Evolutionary conservation across 1,140 invertebrate species (phyloP).

Genomic region (Drosophila bifasciata): DNA sequence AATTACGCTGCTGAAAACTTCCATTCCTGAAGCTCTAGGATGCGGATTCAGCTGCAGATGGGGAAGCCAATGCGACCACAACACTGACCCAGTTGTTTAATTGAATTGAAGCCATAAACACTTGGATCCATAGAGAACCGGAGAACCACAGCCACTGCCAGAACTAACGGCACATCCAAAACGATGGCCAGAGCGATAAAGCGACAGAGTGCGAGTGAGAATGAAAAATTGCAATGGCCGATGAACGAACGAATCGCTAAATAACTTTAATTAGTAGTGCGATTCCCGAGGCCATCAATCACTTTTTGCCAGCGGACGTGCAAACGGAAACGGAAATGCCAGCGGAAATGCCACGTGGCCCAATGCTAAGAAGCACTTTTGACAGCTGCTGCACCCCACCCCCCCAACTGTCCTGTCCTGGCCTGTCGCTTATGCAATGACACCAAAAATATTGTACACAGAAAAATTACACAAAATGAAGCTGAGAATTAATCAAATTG

Average conservation of each 20-base stretch:
- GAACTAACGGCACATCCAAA: background rate
- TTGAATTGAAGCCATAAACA: slow-evolving; percentile 82
- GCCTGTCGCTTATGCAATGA: slow-evolving; percentile 41
- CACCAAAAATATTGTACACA: slow-evolving; percentile 4
- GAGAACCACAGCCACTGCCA: slow-evolving; percentile 14
- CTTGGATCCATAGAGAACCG: slow-evolving; percentile 51
- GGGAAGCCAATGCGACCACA: slow-evolving; percentile 51
- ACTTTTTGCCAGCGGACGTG: slow-evolving; percentile 27
- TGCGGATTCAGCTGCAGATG: slow-evolving; percentile 38
- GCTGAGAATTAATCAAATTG: slow-evolving; percentile 47
- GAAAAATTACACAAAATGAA: slow-evolving; percentile 20
- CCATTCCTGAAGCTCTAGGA: slow-evolving; percentile 19
- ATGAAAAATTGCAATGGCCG: slow-evolving; percentile 65
- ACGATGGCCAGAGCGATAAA: slow-evolving; percentile 1
- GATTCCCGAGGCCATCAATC: slow-evolving; percentile 69
- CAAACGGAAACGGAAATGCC: slow-evolving; percentile 52
- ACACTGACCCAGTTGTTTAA: slow-evolving; percentile 79
- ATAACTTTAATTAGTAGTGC: slow-evolving; percentile 78
- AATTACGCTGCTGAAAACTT: slow-evolving; percentile 49
- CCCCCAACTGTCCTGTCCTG: too few relatives aligned
- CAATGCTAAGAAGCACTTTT: slow-evolving; percentile 54
- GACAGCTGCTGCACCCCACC: slow-evolving; percentile 33
- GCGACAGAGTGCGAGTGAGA: slow-evolving; percentile 23
- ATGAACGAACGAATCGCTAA: slow-evolving; percentile 49
- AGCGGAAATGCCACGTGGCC: slow-evolving; percentile 44